Evolutionary conservation across 2,113 vertebrate genomes (phyloP), one percentile per base, ranked within the genome.

Genomic region (Pseudonaja textilis): DNA sequence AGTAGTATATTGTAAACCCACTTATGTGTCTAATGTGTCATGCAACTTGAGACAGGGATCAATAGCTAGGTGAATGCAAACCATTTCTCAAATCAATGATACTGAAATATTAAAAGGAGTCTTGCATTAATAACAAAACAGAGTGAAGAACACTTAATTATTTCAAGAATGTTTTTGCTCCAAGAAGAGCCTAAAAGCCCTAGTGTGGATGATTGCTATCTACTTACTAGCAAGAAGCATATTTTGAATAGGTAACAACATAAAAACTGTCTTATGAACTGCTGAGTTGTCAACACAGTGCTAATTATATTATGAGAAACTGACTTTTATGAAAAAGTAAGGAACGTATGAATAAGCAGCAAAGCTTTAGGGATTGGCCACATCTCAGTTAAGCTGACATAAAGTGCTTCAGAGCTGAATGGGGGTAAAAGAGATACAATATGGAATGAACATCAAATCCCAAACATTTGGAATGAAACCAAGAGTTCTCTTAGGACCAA

Each of bases 291-390:
- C 59, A 92, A 50, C 50, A 29, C 69, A 74, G 69, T 88, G 86
- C 88, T 88, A 92, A 92, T 74, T 87, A 88, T 34, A 26, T 29
- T 61, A 29, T 74, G 86, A 88, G 59, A 23, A 92, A 61, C 86
- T 92, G 91, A 92, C 59, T 61, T 92, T 92, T 92, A 61, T 88
- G 59, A 74, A 69, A 55, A 92, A 74, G 39, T 88, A 52, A 54
- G 91, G 50, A 29, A 69, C 52, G 20, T 87, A 88, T 55, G 86
- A 55, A 88, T 64, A 88, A 64, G 59, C 54, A 88, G 74, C 29
- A 45, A 88, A 88, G 50, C 59, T 92, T 52, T n/a, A 39, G 57
- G 87, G 86, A 74, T 69, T 34, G 56, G 2, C 34, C 64, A 26
- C 55, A 34, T n/a, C 90, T 59, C 29, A 45, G 14, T 69, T 87